Conservation (phyloP, 2,888 invertebrate species). For the Diogma glabrata region DNA sequence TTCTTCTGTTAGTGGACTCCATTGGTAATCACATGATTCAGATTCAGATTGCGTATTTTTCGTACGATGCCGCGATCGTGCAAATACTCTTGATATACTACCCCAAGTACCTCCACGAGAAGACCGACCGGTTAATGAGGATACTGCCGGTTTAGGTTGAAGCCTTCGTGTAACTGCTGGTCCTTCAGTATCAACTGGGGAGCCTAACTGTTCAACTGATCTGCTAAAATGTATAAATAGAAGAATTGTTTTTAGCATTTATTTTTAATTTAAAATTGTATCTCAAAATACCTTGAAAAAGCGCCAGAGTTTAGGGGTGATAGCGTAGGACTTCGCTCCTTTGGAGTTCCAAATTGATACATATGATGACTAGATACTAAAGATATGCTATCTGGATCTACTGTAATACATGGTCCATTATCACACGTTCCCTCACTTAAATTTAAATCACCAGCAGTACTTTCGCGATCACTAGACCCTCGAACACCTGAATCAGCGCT, state of each 20-base stretch:
- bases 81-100: constrained; percentile 82
- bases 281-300: constrained; percentile 47
- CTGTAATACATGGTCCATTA: constrained; percentile 37
- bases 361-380: constrained; percentile 37
- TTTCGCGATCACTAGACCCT: constrained; percentile 56
- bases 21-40: constrained; percentile 37
- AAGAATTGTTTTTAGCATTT: background rate
- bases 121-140: constrained; percentile 36
- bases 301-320: constrained; percentile 67
- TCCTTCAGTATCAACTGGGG: constrained; percentile 60
- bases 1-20: constrained; percentile 36
- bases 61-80: constrained; percentile 72
- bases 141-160: constrained; percentile 32
- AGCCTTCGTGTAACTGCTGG: constrained; percentile 40
- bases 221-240: constrained; percentile 22
- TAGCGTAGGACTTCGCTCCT: constrained; percentile 73
- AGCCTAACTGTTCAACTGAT: constrained; percentile 64
- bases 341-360: constrained; percentile 54
- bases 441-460: constrained; percentile 65
- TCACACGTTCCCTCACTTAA: constrained; percentile 54
- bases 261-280: background rate
- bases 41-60: constrained; percentile 57
- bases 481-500: constrained; percentile 79
- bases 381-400: constrained; percentile 38
- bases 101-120: constrained; percentile 76